Evolutionary conservation across 1,140 invertebrate species (phyloP).

Genomic region (Panulirus ornatus): DNA sequence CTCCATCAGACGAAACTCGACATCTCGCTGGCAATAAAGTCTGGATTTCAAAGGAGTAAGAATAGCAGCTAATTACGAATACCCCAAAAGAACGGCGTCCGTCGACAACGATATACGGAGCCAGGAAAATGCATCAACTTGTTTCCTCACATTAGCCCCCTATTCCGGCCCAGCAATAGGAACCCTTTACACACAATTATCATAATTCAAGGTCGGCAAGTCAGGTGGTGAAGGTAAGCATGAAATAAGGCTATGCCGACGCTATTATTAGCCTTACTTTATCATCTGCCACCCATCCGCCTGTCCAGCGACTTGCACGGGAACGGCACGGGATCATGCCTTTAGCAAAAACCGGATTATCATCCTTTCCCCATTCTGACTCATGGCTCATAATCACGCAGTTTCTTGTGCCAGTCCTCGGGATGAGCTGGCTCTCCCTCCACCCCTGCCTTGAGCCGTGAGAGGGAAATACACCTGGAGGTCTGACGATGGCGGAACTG

Average conservation of each 20-base stretch:
- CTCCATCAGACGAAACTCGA: neutral
- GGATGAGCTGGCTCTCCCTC: neutral
- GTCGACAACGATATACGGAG: neutral
- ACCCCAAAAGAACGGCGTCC: neutral
- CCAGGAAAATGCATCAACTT: neutral
- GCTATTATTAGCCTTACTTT: constrained; percentile 45
- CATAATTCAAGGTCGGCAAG: constrained; percentile 44
- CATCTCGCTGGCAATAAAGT: neutral
- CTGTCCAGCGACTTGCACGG: neutral
- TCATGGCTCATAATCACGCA: neutral
- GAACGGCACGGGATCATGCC: neutral
- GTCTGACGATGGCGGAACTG: neutral
- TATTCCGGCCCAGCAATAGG: neutral
- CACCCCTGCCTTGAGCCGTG: neutral
- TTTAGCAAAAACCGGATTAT: neutral
- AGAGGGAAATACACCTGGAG: too few relatives aligned
- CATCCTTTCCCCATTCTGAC: neutral
- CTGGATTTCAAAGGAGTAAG: neutral
- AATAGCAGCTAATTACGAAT: constrained; percentile 19
- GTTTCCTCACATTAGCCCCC: neutral
- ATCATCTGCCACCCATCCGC: constrained; percentile 26
- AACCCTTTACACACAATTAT: constrained; percentile 37
- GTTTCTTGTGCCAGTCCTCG: neutral
- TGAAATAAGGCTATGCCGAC: constrained; percentile 30
- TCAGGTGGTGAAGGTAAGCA: constrained; percentile 48